These are phyloP conservation scores for Pegea sp. DNA, from an alignment of 23 tunicate genomes.

Conservation along the genomic window DNA sequence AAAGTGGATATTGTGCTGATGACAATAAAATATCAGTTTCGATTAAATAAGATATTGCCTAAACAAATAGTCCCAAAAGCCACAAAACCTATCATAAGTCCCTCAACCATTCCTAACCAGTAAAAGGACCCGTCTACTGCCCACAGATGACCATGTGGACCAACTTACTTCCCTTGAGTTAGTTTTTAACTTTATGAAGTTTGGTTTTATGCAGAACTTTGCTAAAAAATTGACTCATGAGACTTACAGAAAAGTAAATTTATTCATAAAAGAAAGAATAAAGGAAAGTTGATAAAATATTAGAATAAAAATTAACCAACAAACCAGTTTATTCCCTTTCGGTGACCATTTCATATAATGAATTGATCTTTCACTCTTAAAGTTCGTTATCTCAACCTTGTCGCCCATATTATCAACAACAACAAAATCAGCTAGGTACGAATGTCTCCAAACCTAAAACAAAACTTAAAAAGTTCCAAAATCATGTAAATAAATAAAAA, in stretches of 20 bases:
- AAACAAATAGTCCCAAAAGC: no score
- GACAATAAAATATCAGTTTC: no score
- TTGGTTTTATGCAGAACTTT: background rate
- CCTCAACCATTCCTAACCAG: no score
- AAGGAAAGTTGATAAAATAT: background rate
- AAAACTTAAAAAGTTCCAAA: no score
- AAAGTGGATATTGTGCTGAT: no score
- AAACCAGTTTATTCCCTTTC: constrained; percentile 45
- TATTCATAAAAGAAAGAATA: background rate
- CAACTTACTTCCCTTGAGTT: background rate
- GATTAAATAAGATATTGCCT: no score
- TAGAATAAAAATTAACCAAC: background rate
- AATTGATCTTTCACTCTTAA: constrained; percentile 20
- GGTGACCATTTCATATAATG: constrained; percentile 82
- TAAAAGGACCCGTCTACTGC: no score
- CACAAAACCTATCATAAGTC: no score
- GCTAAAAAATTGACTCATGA: background rate
- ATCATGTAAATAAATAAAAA: no score
- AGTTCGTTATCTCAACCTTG: constrained; percentile 2
- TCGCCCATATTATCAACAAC: constrained; percentile 15
- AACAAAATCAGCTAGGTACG: constrained; percentile 50
- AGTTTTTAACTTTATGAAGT: background rate
- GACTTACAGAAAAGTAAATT: background rate
- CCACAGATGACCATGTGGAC: no score
- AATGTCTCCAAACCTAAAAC: constrained; percentile 89